Percentiles rank a stretch among this genome's conserved stretches.
Conservation (phyloP, 2,113 vertebrate species). For the Rissa tridactyla region DNA sequence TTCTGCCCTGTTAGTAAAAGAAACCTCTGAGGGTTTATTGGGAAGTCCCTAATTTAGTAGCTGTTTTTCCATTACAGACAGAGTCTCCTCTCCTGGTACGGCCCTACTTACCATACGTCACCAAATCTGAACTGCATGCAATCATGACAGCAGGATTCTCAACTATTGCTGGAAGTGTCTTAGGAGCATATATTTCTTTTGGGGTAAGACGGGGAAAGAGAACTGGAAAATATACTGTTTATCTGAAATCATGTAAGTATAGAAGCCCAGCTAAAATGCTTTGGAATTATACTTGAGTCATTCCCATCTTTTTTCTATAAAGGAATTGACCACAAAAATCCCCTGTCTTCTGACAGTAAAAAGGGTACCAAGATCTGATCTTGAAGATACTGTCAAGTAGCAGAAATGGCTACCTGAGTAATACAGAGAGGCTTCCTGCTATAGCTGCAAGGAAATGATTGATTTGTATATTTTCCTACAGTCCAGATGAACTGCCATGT, state of each 20-base stretch:
- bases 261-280: background rate
- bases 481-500: background rate
- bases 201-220: constrained; percentile 75
- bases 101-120: constrained; percentile 78
- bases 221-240: background rate
- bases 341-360: background rate
- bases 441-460: background rate
- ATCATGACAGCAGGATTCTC: constrained; percentile 87
- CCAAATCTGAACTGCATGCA: constrained; percentile 85
- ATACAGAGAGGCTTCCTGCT: background rate
- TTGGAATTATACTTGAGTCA: background rate
- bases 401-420: background rate
- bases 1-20: background rate
- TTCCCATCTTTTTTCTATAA: background rate
- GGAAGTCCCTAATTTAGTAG: background rate
- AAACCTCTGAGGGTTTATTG: background rate
- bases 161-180: constrained; percentile 82
- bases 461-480: background rate
- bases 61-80: constrained; percentile 68
- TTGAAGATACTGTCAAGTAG: background rate
- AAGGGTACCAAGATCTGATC: background rate
- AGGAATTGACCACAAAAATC: background rate
- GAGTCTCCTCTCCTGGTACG: constrained; percentile 82
- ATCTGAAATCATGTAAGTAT: background rate
- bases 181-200: constrained; percentile 86